Base-by-base conservation (phyloP, 2,888 invertebrate species). In the Melinaea menophilus region DNA sequence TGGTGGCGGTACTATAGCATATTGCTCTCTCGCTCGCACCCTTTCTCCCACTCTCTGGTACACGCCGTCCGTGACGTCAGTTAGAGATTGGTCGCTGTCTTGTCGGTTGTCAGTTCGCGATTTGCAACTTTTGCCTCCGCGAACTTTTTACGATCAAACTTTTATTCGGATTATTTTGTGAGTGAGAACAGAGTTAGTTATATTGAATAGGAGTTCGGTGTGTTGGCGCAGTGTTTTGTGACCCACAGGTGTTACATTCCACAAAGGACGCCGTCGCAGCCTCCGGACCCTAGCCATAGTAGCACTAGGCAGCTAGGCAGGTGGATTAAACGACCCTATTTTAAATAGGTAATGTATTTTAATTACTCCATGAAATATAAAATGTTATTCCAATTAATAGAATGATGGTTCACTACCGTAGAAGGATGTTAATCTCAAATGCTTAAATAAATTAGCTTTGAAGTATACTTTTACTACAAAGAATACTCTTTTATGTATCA, bases 241-340 rank as follows among this genome's bases (percentile, higher is more conserved):
- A 79, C 82, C 82, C 82, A 80, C 82, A 88, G 88, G 89, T 89
- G 88, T 86, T 79, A 80, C 87, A 90, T 89, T 88, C 89, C 88
- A 76, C 75, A 73, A 76, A 79, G 82, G 82, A 85, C 86, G 84
- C 82, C 81, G 82, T 78, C 82, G 76, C 85, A 87, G 86, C 82
- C 85, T 87, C 85, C 80, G 80, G 68, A 76, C 74, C 79, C 75
- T 73, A 75, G 74, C 75, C 75, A 65, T 48, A 48, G 62, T 61
- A 60, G 63, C 22, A 22, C 22, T 22, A 22, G 22, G 22, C 63
- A 63, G 57, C 59, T 60, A 75, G 78, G 79, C 88, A 88, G 86
- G 88, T 89, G 86, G 77, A 82, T 78, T 59, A 60, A 55, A 74
- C 80, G 78, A 72, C 72, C 74, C 73, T 76, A 76, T 75, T 76